Percentiles rank a stretch among this genome's conserved stretches.
phyloP scores from a whole-genome alignment of 2,113 vertebrate genomes.

The Melanotaenia duboulayi region DNA sequence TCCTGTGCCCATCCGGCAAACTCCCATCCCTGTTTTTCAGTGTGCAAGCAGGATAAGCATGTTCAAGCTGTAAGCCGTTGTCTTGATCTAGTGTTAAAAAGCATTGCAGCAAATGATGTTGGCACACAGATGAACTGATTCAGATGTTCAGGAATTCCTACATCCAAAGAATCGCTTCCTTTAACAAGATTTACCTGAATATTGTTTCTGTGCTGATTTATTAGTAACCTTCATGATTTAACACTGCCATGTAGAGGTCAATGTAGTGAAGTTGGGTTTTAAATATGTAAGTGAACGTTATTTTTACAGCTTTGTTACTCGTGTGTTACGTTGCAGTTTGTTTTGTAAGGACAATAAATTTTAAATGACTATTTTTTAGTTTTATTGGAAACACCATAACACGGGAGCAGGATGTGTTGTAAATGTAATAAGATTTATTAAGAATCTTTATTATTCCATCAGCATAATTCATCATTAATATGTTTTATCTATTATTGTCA shows the following conservation, averaged over 20 bases:
- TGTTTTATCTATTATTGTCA: constrained; percentile 79
- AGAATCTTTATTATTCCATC: constrained; percentile 84
- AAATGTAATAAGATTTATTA: constrained; percentile 89
- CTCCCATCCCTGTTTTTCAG: no score
- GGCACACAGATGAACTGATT: neutral
- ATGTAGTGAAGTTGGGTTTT: neutral
- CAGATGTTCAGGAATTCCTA: neutral
- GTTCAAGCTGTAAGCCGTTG: no score
- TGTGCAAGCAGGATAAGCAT: no score
- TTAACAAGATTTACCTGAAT: neutral
- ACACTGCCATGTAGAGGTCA: constrained; percentile 38
- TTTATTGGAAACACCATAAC: constrained; percentile 13
- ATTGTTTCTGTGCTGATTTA: neutral
- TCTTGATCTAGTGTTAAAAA: neutral
- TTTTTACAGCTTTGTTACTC: constrained; percentile 14
- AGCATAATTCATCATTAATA: constrained; percentile 81
- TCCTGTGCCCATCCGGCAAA: no score
- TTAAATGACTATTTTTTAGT: neutral
- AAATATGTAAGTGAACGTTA: neutral
- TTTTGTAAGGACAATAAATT: constrained; percentile 16
- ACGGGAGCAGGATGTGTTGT: constrained; percentile 63
- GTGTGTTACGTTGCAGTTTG: constrained; percentile 13
- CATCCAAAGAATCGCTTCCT: neutral
- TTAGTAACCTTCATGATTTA: neutral
- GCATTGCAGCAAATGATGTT: neutral